Percentiles rank a stretch among this genome's conserved stretches.
These are phyloP conservation scores for Nasonovia ribisnigri DNA, from an alignment of 2,888 invertebrate species.

Conservation along the genomic window DNA sequence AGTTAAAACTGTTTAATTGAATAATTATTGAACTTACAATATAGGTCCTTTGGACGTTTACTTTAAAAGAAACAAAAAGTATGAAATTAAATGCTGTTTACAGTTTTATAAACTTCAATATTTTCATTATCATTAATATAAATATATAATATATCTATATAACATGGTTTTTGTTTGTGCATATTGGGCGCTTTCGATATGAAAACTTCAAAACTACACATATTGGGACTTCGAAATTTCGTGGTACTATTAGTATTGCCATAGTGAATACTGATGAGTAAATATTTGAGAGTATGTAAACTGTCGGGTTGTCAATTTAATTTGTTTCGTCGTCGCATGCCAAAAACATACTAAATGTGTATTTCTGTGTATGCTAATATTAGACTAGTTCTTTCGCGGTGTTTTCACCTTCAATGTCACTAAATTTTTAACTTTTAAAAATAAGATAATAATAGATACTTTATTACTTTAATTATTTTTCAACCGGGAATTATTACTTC, in stretches of 20 bases:
- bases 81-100: not conserved
- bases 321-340: conserved; percentile 39
- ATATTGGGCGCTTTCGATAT: not conserved
- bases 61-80: not conserved
- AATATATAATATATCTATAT: not conserved
- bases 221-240: not conserved
- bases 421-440: conserved; percentile 9
- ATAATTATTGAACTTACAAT: not conserved
- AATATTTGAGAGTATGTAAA: conserved; percentile 50
- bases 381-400: conserved; percentile 46
- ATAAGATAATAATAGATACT: not conserved
- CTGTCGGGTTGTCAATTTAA: conserved; percentile 51
- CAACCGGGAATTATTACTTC: not conserved
- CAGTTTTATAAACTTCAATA: not conserved
- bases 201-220: not conserved
- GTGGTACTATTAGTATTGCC: conserved; percentile 5
- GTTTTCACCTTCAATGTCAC: conserved; percentile 59
- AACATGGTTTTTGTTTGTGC: not conserved
- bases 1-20: not conserved
- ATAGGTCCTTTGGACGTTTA: not conserved
- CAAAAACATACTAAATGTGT: conserved; percentile 53
- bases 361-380: conserved; percentile 56
- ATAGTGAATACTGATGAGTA: conserved; percentile 47
- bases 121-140: not conserved
- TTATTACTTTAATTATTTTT: not conserved